Percentiles rank a stretch among this genome's conserved stretches.
phyloP scores from a whole-genome alignment of 2,888 invertebrate species.

The Tipula unca region DNA sequence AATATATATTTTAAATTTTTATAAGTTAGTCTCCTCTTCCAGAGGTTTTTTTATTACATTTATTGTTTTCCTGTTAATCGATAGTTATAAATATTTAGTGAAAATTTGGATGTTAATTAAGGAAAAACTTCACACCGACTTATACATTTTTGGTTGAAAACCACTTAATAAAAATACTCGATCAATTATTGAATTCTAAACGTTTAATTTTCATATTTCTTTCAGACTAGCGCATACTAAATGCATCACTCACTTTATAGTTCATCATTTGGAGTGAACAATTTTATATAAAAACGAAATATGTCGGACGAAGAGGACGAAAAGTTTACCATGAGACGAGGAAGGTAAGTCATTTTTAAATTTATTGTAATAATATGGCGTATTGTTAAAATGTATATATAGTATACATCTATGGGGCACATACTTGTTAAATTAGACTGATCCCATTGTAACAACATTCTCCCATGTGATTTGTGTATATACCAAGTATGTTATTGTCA shows the following conservation, averaged over 20 bases:
- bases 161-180: too few relatives aligned
- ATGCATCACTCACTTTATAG: background rate
- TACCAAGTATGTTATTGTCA: background rate
- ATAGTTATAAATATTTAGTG: too few relatives aligned
- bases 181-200: too few relatives aligned
- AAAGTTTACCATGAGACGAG: background rate
- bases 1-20: too few relatives aligned
- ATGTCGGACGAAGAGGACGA: background rate
- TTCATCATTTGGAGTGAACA: background rate
- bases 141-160: too few relatives aligned
- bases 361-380: background rate
- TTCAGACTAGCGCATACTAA: background rate
- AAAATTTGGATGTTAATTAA: too few relatives aligned
- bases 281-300: background rate
- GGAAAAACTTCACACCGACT: too few relatives aligned
- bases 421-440: background rate
- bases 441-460: background rate
- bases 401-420: background rate
- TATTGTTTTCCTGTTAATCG: too few relatives aligned
- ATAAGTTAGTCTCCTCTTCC: too few relatives aligned
- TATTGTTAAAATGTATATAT: background rate
- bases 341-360: background rate
- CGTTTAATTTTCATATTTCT: background rate
- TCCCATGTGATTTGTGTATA: background rate
- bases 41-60: too few relatives aligned